A percentile compares a stretch with the other conserved stretches of the same genome.
These are phyloP conservation scores for Cerceris rybyensis DNA, from an alignment of 2,888 invertebrate species.

Conservation along the genomic window DNA sequence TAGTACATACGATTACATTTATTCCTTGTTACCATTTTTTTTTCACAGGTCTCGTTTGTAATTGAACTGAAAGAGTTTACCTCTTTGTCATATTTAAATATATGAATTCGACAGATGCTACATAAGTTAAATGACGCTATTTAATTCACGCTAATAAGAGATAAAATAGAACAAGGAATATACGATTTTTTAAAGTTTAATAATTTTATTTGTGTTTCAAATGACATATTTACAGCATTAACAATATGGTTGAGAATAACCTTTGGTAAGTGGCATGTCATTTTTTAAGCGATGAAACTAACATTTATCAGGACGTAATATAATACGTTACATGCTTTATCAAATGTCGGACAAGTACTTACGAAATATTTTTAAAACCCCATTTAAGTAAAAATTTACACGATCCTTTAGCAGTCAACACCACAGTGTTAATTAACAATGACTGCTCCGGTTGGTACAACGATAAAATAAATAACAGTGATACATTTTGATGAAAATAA, in stretches of 20 bases:
- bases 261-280: no score
- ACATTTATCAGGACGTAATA: no score
- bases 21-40: conserved; percentile 14
- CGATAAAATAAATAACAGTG: no score
- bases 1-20: not conserved
- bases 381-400: no score
- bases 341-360: no score
- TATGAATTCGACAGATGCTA: not conserved
- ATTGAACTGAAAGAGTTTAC: conserved; percentile 44
- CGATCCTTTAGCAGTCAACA: no score
- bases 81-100: not conserved
- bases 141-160: not conserved
- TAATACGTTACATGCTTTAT: no score
- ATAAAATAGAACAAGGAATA: not conserved
- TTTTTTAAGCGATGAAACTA: no score
- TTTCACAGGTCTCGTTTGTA: conserved; percentile 72
- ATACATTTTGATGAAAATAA: no score
- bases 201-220: not conserved
- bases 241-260: not conserved
- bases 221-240: not conserved
- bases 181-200: not conserved
- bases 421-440: no score
- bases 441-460: no score
- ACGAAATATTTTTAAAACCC: no score
- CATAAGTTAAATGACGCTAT: not conserved